Evolutionary conservation across 1,140 invertebrate species (phyloP).

Genomic region (Hylaeus anthracinus): DNA sequence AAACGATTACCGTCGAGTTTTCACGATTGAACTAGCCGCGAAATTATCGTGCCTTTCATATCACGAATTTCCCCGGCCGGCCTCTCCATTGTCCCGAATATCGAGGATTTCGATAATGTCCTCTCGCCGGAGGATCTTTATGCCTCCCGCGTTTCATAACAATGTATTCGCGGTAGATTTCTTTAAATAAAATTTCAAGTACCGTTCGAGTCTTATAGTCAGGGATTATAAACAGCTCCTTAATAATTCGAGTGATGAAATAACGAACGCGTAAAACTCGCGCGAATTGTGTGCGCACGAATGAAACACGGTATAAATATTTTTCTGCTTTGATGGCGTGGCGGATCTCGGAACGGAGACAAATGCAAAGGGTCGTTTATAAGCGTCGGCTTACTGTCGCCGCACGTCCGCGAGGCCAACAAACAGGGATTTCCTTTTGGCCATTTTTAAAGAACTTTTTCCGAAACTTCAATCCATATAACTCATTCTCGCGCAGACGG

Average conservation of each 20-base stretch:
- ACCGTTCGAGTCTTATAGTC: too few relatives aligned
- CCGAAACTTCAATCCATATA: slow-evolving; percentile 59
- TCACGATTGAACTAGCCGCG: slow-evolving; percentile 43
- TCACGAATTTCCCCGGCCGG: slow-evolving; percentile 7
- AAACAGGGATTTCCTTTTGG: slow-evolving; percentile 27
- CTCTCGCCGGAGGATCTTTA: background rate
- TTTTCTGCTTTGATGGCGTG: slow-evolving; percentile 23
- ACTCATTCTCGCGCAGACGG: slow-evolving; percentile 58
- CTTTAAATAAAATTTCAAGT: too few relatives aligned
- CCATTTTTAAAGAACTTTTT: slow-evolving; percentile 56
- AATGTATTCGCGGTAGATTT: background rate
- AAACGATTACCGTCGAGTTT: slow-evolving; percentile 41
- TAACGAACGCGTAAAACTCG: background rate
- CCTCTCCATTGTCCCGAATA: background rate
- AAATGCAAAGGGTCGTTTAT: slow-evolving; percentile 38
- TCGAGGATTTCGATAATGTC: slow-evolving; percentile 13
- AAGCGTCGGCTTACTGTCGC: slow-evolving; percentile 37
- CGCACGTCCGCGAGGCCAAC: background rate
- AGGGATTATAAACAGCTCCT: too few relatives aligned
- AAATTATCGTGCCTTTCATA: slow-evolving; percentile 30
- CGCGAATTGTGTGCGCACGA: too few relatives aligned
- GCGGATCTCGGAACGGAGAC: slow-evolving; percentile 17
- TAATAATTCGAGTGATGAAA: background rate
- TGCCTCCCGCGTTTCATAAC: too few relatives aligned
- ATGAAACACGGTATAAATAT: slow-evolving; percentile 6